Evolutionary conservation across 2,797 vertebrate genomes (phyloP).

Genomic region (Channallabes apus): DNA sequence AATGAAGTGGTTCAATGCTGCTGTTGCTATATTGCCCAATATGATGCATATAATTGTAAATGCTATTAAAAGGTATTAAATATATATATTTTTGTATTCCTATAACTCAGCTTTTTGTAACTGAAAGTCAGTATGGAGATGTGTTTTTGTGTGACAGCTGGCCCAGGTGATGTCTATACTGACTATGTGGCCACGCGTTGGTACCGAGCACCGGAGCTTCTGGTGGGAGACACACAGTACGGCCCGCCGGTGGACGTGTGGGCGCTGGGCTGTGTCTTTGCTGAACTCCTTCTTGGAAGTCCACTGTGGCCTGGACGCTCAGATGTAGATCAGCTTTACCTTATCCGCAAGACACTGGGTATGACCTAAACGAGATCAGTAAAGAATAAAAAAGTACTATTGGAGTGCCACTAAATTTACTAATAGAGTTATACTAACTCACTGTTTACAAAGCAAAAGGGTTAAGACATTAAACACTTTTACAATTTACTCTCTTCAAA

Average conservation of each 20-base stretch:
- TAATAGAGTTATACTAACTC: neutral
- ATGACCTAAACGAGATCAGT: slow-evolving; percentile 21
- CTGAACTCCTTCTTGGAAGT: slow-evolving; percentile 82
- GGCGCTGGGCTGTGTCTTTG: slow-evolving; percentile 86
- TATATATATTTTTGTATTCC: neutral
- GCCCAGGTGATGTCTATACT: slow-evolving; percentile 86
- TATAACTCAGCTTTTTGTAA: neutral
- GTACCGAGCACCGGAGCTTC: slow-evolving; percentile 87
- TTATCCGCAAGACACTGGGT: slow-evolving; percentile 85
- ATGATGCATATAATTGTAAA: neutral
- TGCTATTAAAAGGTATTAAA: neutral
- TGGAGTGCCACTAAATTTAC: neutral
- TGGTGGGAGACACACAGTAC: slow-evolving; percentile 88
- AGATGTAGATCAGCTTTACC: slow-evolving; percentile 87
- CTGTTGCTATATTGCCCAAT: neutral
- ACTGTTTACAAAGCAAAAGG: neutral
- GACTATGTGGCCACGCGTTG: slow-evolving; percentile 89
- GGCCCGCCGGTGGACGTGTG: slow-evolving; percentile 84
- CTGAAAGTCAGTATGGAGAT: neutral
- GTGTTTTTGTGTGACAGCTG: slow-evolving; percentile 62
- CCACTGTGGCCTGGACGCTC: slow-evolving; percentile 88
- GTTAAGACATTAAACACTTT: neutral
- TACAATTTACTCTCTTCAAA: neutral
- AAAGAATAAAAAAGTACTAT: neutral
- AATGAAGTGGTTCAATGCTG: neutral